These are phyloP conservation scores for Pristionchus pacificus DNA, from an alignment of 1,140 invertebrate genomes.

Conservation along the genomic window DNA sequence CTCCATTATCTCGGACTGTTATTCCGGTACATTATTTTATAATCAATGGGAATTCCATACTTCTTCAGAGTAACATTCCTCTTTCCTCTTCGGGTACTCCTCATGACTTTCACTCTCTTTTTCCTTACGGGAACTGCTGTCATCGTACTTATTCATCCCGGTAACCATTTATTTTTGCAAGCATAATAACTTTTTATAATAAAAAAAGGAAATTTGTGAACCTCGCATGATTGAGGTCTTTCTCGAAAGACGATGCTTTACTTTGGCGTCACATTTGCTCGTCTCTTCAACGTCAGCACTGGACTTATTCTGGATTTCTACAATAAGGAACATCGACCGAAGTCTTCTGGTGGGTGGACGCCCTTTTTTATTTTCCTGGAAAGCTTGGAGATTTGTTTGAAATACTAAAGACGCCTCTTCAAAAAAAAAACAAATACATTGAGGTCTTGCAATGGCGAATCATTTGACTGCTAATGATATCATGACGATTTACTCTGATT, in stretches of 20 bases:
- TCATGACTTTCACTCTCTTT: not conserved
- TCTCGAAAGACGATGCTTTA: not conserved
- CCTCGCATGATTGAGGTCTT: not conserved
- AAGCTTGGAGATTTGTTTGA: not conserved
- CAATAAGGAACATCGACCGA: slow-evolving; percentile 6
- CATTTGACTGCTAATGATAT: slow-evolving; percentile 36
- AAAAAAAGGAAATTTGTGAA: not conserved
- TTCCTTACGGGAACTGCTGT: no score
- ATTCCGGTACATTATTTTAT: no score
- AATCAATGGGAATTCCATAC: no score
- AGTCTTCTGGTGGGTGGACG: not conserved
- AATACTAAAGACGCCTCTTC: not conserved
- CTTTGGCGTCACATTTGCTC: slow-evolving; percentile 13
- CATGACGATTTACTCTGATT: slow-evolving; percentile 28
- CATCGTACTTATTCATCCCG: no score
- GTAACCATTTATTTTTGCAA: not conserved
- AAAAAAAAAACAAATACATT: slow-evolving; percentile 4
- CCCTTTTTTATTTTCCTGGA: not conserved
- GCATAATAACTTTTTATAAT: not conserved
- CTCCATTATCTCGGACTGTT: no score
- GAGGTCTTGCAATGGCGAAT: slow-evolving; percentile 33
- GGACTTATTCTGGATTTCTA: slow-evolving; percentile 5
- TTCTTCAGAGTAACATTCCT: not conserved
- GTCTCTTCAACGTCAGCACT: not conserved
- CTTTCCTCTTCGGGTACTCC: not conserved